Evolutionary conservation across 2,888 invertebrate species (phyloP).

Genomic region (Galerucella pusilla): DNA sequence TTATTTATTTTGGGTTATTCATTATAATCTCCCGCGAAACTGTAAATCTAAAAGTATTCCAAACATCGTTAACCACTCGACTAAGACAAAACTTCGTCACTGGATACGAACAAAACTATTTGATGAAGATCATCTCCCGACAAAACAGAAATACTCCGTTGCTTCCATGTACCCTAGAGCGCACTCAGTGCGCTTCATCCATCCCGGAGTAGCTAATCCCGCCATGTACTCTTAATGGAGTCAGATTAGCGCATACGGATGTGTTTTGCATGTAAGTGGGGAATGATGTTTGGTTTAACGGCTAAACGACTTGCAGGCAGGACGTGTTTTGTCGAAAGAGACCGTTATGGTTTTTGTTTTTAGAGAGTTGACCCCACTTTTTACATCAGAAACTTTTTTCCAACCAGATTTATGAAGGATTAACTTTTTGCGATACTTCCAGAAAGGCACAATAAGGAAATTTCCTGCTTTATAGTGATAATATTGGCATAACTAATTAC

Average conservation of each 20-base stretch:
- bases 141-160: slow-evolving; percentile 30
- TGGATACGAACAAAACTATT: slow-evolving; percentile 26
- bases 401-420: slow-evolving; percentile 8
- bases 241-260: slow-evolving; percentile 64
- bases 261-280: slow-evolving; percentile 66
- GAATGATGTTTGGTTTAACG: slow-evolving; percentile 66
- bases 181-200: slow-evolving; percentile 9
- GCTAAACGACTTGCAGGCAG: slow-evolving; percentile 60
- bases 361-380: slow-evolving; percentile 37
- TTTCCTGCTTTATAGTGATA: not conserved
- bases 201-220: slow-evolving; percentile 47
- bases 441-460: not conserved
- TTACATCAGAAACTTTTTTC: slow-evolving; percentile 7
- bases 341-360: slow-evolving; percentile 52
- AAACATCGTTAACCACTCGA: slow-evolving; percentile 30
- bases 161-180: slow-evolving; percentile 14
- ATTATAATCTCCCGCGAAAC: not conserved
- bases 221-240: slow-evolving; percentile 63
- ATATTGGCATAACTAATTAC: too few relatives aligned
- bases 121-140: slow-evolving; percentile 23
- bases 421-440: slow-evolving; percentile 7
- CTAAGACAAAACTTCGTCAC: slow-evolving; percentile 20
- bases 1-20: too few relatives aligned
- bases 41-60: slow-evolving; percentile 21
- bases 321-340: slow-evolving; percentile 56